Conservation (phyloP, 2,797 vertebrate species). For the Sciurus carolinensis region DNA sequence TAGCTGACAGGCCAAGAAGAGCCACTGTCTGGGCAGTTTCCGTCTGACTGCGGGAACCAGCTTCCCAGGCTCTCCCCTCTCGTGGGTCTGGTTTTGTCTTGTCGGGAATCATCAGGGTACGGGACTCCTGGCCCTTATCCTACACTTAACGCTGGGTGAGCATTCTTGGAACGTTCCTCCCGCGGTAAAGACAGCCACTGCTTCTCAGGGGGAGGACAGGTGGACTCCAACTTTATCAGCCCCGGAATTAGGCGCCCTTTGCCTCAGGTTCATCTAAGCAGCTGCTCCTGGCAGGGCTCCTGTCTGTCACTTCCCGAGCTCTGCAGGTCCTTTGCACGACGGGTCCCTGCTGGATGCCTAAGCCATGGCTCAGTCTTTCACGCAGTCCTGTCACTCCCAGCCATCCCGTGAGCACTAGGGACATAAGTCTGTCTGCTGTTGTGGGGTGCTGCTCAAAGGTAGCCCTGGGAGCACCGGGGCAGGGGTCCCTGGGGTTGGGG, state of each 20-base stretch:
- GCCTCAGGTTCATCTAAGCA: neutral
- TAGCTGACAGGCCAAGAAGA: rapidly evolving
- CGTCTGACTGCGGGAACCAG: rapidly evolving
- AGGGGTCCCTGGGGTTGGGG: too few species aligned
- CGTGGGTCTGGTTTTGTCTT: neutral
- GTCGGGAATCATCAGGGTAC: neutral
- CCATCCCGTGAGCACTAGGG: too few species aligned
- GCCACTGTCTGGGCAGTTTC: rapidly evolving
- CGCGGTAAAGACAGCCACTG: rapidly evolving
- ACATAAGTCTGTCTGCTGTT: rapidly evolving
- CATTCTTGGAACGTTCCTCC: neutral
- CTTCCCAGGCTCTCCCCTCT: neutral
- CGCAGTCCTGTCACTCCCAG: neutral
- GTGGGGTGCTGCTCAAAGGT: neutral
- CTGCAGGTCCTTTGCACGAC: rapidly evolving
- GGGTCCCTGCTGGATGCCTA: rapidly evolving
- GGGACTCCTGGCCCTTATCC: neutral
- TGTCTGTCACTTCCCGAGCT: neutral
- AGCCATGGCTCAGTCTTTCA: neutral
- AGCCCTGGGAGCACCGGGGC: neutral
- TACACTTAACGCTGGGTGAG: neutral
- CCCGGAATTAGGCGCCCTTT: rapidly evolving
- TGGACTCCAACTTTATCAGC: rapidly evolving
- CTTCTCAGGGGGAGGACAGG: neutral
- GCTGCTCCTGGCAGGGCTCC: neutral